A percentile compares a stretch with the other conserved stretches of the same genome.
These are phyloP conservation scores for Perdita meconis DNA, from an alignment of 2,888 invertebrate species.

Conservation along the genomic window DNA sequence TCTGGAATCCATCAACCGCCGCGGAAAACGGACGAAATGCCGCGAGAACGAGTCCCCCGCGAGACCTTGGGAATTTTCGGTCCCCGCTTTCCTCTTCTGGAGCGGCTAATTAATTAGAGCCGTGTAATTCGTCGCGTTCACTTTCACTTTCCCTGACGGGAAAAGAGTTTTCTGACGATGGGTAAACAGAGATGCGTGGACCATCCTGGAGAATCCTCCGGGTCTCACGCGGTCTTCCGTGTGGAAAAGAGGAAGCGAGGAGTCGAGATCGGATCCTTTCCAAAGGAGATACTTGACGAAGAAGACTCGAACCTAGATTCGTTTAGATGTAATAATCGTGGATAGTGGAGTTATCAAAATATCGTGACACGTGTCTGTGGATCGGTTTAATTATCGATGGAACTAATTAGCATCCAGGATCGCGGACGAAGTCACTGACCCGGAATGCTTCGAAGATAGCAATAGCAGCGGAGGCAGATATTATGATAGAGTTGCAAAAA, in stretches of 20 bases:
- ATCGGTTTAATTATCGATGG: too few relatives aligned
- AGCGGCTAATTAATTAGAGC: constrained; percentile 5
- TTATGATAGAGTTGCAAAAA: constrained; percentile 49
- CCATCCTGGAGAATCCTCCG: constrained; percentile 12
- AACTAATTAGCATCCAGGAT: background rate
- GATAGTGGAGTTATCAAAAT: too few relatives aligned
- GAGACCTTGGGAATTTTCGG: background rate
- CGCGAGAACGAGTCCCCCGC: background rate
- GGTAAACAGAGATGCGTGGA: background rate
- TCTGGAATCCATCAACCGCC: background rate
- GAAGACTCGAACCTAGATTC: background rate
- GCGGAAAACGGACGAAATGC: constrained; percentile 1
- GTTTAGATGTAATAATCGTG: too few relatives aligned
- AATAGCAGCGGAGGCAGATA: constrained; percentile 5
- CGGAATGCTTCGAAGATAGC: background rate
- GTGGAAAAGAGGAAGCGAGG: too few relatives aligned
- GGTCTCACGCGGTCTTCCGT: constrained; percentile 16
- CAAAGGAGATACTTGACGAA: constrained; percentile 28
- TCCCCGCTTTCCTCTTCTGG: background rate
- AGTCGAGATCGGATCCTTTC: constrained; percentile 7
- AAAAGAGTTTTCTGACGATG: too few relatives aligned
- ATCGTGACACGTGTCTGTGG: constrained; percentile 45
- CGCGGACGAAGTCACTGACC: background rate
- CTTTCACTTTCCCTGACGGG: too few relatives aligned
- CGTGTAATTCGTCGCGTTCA: constrained; percentile 21